Base-by-base conservation (phyloP, 2,113 vertebrate genomes). In the Callaeas wilsoni region DNA sequence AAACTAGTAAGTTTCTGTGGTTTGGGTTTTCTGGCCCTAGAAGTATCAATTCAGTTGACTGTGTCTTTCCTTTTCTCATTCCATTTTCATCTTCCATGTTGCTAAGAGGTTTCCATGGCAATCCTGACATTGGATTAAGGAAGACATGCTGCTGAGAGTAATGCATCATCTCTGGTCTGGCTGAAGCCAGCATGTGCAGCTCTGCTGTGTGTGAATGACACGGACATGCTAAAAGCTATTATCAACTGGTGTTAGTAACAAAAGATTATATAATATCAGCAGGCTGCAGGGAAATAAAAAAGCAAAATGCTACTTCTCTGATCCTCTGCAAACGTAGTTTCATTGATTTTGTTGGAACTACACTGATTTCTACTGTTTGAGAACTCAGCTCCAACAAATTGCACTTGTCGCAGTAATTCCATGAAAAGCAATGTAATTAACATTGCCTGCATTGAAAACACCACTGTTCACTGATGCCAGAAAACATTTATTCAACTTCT, bases 51-150 rank as follows among this genome's bases (percentile, higher is more conserved):
- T 71, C 21, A 62, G 57, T 55, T 91, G 81, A 78, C 56, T 9
- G 1, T 9, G 2, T 84, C 70, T 71, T 83, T 80, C 77, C 80
- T 84, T 91, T 91, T 69, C 59, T 63, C 7, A 0, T 64, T 94
- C 73, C 71, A 76, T 90, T 94, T 92, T 90, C 78, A 52, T 63
- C 60, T 46, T 63, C 59, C 55, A 52, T 63, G 93, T 84, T 94
- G 89, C 93, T 84, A 77, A 92, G 93, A 75, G 80, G 89, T 96
- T 97, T 96, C 95, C 83, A 92, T 96, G 85, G 74, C 69, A 95
- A 95, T 95, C 85, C 92, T 78, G 84, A 75, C 89, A 73, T 32
- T 97, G 93, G 77, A 83, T 92, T 70, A 93, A 67, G 73, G 60
- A 89, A 87, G 90, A 89, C 25, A 9, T 25, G 70, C 57, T 84